Base-by-base conservation (phyloP, 2,888 invertebrate genomes). In the Oxytorus armatus region DNA sequence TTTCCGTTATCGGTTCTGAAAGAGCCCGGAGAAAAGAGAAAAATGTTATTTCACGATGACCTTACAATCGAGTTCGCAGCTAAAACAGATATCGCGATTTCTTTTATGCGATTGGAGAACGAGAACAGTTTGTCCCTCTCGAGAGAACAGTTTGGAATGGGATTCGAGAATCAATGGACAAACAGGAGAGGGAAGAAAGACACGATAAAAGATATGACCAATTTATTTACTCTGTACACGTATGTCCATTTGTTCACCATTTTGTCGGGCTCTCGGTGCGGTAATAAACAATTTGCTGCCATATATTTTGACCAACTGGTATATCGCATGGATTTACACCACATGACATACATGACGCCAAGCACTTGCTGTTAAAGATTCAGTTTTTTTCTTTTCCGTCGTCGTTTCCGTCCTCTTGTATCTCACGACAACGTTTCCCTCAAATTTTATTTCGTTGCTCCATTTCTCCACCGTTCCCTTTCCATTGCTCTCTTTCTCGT, bases 1-100 rank as follows among this genome's bases (percentile, higher is more conserved):
- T 95, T 92, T 96, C 96, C 33, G 96, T 96, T 87, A 96, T 95
- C 70, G 96, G 96, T 90, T 96, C 96, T 97, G 93, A 16, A 92
- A 92, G 83, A 85, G 42, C 18, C 33, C 29, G 63, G 14, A 10
- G 33, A 57, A 61, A 14, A 39, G 55, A 51, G 11, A 53, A 73
- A 77, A 29, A 65, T 11, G 53, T 61, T 51, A 70, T 65, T 68
- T 29, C 55, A 47, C 16, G 23, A 61, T 44, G 18, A 63, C 59
- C 69, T 25, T 77, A 18, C 57, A 44, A 39, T 29, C n/a, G 63
- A 72, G 21, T 36, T 72, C 42, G 47, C 47, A 55, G n/a, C 14
- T 5, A 33, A 23, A 53, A 55, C 16, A 44, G 53, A 44, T 42
- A 47, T 55, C 49, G 29, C 21, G 14, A 39, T 51, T 72, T 36